Evolutionary conservation across 2,113 vertebrate genomes (phyloP), one percentile per base, ranked within the genome.

Genomic region (Cheilinus undulatus): DNA sequence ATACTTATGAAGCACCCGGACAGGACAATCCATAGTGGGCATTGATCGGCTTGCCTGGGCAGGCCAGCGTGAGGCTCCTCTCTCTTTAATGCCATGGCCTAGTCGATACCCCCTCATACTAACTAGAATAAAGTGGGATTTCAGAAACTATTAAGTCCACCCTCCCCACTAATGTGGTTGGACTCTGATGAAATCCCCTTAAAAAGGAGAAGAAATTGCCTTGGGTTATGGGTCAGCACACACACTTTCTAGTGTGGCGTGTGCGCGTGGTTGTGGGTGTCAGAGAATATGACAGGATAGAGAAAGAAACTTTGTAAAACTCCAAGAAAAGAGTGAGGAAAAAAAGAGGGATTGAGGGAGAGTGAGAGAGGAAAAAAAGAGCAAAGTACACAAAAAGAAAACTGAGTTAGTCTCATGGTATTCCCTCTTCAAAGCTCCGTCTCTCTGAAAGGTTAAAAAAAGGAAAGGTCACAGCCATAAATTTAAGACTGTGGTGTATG

Each of bases 1-100:
- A 93, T 91, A 86, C 93, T 94, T 92, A 91, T 92, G 93, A 94
- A 91, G 89, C 91, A 85, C 81, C 86, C 73, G 88, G 92, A 94
- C 90, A 94, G 92, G 86, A 91, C 90, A 90, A 93, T 94, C 93
- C 84, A 94, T 94, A 91, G 86, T 19, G 53, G 69, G 61, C 91
- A 92, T 87, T 87, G 93, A 93, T 95, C 93, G 81, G 85, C 68
- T 86, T 89, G 76, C 88, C 64, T 72, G 88, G 86, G 83, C 86
- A 84, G 89, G 87, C 86, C 70, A 72, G 78, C 80, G 78, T 75
- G 72, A 88, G 86, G 77, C 76, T 88, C 73, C 81, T 79, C 78
- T 84, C 83, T 82, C 86, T 86, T 86, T 90, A 87, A 91, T 91
- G 88, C 85, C 83, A 83, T 85, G 82, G 76, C 83, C 94, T 83